These are phyloP conservation scores for Archaeoteleia sp. DNA, from an alignment of 2,888 invertebrate genomes.

Conservation along the genomic window DNA sequence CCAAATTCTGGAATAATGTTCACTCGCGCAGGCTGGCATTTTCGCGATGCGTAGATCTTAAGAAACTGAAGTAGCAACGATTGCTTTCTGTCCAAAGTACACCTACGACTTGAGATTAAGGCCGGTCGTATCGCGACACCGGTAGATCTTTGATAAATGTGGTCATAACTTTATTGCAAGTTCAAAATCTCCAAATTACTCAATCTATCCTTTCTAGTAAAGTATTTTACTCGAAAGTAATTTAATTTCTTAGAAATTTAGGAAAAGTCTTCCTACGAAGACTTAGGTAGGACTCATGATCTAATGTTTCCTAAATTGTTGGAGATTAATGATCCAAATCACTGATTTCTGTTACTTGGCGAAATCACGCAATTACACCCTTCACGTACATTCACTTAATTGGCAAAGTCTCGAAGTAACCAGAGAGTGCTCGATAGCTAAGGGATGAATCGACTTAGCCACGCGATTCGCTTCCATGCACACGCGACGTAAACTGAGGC, in stretches of 20 bases:
- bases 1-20: slow-evolving; percentile 79
- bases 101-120: slow-evolving; percentile 14
- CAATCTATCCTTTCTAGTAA: too few species aligned
- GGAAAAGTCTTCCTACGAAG: not conserved
- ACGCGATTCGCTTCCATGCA: slow-evolving; percentile 60
- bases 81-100: slow-evolving; percentile 26
- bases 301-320: not conserved
- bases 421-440: not conserved
- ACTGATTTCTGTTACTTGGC: slow-evolving; percentile 7
- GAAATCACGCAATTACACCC: not conserved
- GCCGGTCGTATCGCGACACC: slow-evolving; percentile 18
- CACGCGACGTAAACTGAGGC: slow-evolving; percentile 68
- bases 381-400: slow-evolving; percentile 6
- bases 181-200: too few species aligned
- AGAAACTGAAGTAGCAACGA: too few species aligned
- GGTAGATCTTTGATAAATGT: slow-evolving; percentile 4
- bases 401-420: slow-evolving; percentile 10
- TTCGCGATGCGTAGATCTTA: slow-evolving; percentile 55
- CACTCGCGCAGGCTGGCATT: slow-evolving; percentile 83
- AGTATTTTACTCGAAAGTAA: not conserved
- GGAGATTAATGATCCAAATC: not conserved
- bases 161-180: slow-evolving; percentile 20
- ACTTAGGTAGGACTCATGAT: slow-evolving; percentile 6
- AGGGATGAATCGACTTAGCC: slow-evolving; percentile 6
- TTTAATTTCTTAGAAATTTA: not conserved